Conservation (phyloP, 2,888 invertebrate species). For the Stenurella melanura region DNA sequence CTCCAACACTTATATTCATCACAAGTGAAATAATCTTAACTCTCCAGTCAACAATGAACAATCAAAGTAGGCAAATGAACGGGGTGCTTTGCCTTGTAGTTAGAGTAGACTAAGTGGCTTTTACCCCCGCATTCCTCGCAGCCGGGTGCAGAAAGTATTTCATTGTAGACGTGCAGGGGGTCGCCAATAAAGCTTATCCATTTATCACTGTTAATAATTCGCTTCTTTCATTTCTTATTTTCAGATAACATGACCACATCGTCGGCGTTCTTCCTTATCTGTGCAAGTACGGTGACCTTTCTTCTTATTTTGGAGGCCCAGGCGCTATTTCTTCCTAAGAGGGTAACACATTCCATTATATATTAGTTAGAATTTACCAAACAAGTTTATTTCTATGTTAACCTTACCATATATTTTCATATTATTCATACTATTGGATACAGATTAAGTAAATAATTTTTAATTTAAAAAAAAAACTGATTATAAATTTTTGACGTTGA, state of each 20-base stretch:
- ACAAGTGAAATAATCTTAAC: constrained; percentile 23
- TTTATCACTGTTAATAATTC: constrained; percentile 68
- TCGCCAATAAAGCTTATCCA: constrained; percentile 66
- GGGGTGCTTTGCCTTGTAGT: constrained; percentile 42
- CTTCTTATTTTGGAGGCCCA: constrained; percentile 59
- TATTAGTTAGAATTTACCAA: not conserved
- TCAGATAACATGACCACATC: constrained; percentile 62
- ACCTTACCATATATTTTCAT: too few species aligned
- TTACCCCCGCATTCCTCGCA: constrained; percentile 66
- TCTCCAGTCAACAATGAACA: constrained; percentile 48
- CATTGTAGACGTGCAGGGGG: constrained; percentile 67
- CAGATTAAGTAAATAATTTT: too few species aligned
- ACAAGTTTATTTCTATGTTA: too few species aligned
- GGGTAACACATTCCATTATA: constrained; percentile 57
- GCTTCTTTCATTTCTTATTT: constrained; percentile 45
- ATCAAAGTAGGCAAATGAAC: constrained; percentile 54
- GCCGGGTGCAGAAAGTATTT: constrained; percentile 70
- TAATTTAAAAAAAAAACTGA: too few species aligned
- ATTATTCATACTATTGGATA: too few species aligned
- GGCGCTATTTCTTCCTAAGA: constrained; percentile 65
- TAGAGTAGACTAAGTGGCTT: constrained; percentile 61
- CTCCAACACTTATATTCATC: constrained; percentile 13
- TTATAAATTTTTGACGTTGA: too few species aligned
- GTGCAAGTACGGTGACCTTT: constrained; percentile 53
- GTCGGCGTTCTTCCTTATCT: constrained; percentile 57